Conservation (phyloP, 2,888 invertebrate species). For the Agrotis ipsilon region DNA sequence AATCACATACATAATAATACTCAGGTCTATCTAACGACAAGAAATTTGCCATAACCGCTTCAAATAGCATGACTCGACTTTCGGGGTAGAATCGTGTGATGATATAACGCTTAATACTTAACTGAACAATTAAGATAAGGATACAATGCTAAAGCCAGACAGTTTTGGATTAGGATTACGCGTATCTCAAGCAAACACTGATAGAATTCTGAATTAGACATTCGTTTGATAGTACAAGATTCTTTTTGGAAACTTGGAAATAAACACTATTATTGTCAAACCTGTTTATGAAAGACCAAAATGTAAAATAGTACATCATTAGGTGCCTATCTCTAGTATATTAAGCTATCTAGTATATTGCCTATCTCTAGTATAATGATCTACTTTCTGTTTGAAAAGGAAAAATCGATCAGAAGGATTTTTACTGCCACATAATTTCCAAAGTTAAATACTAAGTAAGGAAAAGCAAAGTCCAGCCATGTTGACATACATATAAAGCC, state of each 20-base stretch:
- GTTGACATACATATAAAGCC: too few relatives aligned
- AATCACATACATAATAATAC: neutral
- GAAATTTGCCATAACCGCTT: constrained; percentile 1
- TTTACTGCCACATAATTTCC: too few relatives aligned
- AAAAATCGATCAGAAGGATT: too few relatives aligned
- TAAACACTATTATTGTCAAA: neutral
- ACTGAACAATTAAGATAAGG: constrained; percentile 14
- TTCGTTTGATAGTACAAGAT: neutral
- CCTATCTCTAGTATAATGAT: too few relatives aligned
- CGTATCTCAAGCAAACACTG: neutral
- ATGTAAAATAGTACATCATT: neutral
- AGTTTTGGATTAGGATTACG: neutral
- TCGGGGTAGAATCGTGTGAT: neutral
- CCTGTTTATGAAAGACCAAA: neutral
- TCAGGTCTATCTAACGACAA: neutral
- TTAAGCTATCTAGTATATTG: too few relatives aligned
- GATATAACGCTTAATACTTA: constrained; percentile 6
- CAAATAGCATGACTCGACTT: neutral
- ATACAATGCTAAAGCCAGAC: neutral
- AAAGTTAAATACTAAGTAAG: too few relatives aligned
- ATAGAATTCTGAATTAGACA: neutral
- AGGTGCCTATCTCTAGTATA: too few relatives aligned
- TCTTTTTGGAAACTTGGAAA: neutral
- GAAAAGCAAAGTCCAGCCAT: too few relatives aligned
- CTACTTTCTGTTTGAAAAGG: too few relatives aligned